Evolutionary conservation across 2,888 invertebrate species (phyloP).

Genomic region (Hesperia comma): DNA sequence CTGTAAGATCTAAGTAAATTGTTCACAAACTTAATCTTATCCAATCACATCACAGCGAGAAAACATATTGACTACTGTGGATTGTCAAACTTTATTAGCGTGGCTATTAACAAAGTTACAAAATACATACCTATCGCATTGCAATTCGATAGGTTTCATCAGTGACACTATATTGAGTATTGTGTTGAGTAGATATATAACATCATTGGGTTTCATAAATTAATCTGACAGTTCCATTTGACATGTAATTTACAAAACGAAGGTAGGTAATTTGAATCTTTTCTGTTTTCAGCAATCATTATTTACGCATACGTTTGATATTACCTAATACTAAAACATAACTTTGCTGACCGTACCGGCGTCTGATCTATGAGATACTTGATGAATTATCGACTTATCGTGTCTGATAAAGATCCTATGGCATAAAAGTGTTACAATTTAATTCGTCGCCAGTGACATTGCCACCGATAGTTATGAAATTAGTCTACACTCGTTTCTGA

Average conservation of each 20-base stretch:
- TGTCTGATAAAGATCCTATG: conserved; percentile 32
- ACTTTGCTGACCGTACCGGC: conserved; percentile 8
- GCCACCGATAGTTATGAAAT: conserved; percentile 34
- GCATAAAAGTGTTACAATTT: conserved; percentile 28
- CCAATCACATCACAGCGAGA: not conserved
- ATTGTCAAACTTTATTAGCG: not conserved
- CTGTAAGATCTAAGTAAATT: not conserved
- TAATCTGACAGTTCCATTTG: conserved; percentile 3
- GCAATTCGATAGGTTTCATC: conserved; percentile 12
- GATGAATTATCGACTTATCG: conserved; percentile 35
- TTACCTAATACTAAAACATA: conserved; percentile 8
- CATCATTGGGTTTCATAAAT: not conserved
- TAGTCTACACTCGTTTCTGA: conserved; percentile 29
- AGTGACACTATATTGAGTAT: too few species aligned
- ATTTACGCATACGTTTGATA: conserved; percentile 18
- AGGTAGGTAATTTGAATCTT: conserved; percentile 23
- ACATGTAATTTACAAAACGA: conserved; percentile 10
- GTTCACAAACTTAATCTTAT: not conserved
- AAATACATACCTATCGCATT: conserved; percentile 5
- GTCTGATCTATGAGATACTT: conserved; percentile 27
- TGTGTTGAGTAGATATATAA: too few species aligned
- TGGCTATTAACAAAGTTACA: conserved; percentile 8
- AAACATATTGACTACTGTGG: not conserved
- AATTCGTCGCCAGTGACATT: conserved; percentile 31
- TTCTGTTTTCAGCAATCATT: conserved; percentile 31